phyloP scores from a whole-genome alignment of 2,113 vertebrate genomes.

The Apodemus speciosus region DNA sequence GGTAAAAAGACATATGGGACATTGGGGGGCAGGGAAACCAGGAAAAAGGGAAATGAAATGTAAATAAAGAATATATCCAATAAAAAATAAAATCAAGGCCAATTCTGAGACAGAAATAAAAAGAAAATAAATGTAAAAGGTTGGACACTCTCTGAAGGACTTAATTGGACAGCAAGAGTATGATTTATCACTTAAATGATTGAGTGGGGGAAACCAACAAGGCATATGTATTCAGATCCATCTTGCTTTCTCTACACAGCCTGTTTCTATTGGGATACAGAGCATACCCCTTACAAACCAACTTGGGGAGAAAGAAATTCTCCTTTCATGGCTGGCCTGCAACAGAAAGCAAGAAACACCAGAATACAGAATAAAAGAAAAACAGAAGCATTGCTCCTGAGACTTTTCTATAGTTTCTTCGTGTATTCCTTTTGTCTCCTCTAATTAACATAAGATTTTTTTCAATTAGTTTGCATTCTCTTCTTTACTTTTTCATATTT shows the following conservation, averaged over 20 bases:
- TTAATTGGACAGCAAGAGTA: neutral
- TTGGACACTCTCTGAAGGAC: neutral
- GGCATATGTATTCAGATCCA: neutral
- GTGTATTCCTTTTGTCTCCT: neutral
- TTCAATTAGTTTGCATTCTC: neutral
- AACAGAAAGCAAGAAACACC: neutral
- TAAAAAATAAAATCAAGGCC: neutral
- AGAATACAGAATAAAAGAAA: neutral
- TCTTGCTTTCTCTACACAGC: neutral
- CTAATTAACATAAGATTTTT: neutral
- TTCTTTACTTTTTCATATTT: too few species aligned
- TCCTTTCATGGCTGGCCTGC: neutral
- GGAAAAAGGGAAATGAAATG: too few species aligned
- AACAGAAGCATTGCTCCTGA: neutral
- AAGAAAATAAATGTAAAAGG: neutral
- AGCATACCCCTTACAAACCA: neutral
- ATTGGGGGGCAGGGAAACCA: too few species aligned
- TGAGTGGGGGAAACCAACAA: neutral
- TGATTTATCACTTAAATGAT: neutral
- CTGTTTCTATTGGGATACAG: neutral
- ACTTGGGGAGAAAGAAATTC: neutral
- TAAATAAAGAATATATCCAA: too few species aligned
- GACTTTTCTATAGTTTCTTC: neutral
- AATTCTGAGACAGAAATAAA: too few species aligned
- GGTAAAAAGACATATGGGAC: too few species aligned